A percentile compares a stretch with the other conserved stretches of the same genome.
These are phyloP conservation scores for Atlantisia rogersi DNA, from an alignment of 2,113 vertebrate genomes.

Conservation along the genomic window DNA sequence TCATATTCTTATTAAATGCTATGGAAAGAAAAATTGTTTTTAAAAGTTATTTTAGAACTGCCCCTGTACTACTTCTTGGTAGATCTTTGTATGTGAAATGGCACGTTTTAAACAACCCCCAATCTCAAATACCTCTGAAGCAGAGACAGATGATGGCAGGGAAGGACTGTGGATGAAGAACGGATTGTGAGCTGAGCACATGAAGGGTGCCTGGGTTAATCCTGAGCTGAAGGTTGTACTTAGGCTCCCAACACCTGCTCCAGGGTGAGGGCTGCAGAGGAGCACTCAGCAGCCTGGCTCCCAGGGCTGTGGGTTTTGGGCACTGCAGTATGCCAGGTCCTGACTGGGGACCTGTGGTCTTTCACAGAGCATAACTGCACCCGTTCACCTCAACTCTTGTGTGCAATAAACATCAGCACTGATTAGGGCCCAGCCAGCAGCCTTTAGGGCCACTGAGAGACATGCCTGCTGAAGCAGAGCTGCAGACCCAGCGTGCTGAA, in stretches of 20 bases:
- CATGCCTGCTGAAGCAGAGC: background rate
- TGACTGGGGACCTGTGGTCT: background rate
- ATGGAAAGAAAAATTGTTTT: background rate
- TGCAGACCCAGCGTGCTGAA: background rate
- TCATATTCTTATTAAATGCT: background rate
- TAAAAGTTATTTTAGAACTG: background rate
- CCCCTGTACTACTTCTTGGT: background rate
- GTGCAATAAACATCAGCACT: background rate
- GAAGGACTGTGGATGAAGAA: background rate
- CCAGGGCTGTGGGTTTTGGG: background rate
- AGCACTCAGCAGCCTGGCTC: background rate
- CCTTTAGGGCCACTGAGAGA: accelerated
- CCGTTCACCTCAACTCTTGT: background rate
- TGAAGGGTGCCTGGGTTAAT: background rate
- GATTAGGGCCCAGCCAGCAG: background rate
- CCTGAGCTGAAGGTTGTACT: background rate
- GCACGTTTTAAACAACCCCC: background rate
- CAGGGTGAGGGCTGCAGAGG: background rate
- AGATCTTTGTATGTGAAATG: background rate
- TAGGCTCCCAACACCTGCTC: accelerated
- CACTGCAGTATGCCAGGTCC: background rate
- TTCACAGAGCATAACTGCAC: background rate
- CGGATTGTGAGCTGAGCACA: background rate
- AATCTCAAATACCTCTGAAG: background rate
- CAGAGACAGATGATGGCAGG: background rate